Evolutionary conservation across 2,888 invertebrate genomes (phyloP).

Genomic region (Aradus depressus): DNA sequence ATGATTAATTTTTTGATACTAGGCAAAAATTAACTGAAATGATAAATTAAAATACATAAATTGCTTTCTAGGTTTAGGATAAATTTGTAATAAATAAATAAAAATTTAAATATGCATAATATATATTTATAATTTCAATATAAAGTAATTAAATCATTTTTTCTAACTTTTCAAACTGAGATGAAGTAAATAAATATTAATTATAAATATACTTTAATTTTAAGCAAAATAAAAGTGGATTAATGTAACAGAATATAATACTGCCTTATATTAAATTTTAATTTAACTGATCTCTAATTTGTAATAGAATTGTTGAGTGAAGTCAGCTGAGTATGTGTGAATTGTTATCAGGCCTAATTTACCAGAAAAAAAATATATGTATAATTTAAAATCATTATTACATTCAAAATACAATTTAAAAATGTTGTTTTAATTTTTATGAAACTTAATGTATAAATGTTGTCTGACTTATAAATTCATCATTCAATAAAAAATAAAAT

Average conservation of each 20-base stretch:
- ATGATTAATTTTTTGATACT: background rate
- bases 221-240: conserved; percentile 21
- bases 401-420: too few species aligned
- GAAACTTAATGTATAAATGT: too few species aligned
- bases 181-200: conserved; percentile 8
- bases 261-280: conserved; percentile 23
- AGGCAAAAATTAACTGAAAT: conserved; percentile 2
- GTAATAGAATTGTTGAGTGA: too few species aligned
- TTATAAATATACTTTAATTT: conserved; percentile 17
- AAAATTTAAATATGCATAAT: conserved; percentile 12
- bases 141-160: too few species aligned
- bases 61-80: conserved; percentile 11
- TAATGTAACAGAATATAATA: conserved; percentile 17
- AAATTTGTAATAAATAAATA: conserved; percentile 7
- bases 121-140: too few species aligned
- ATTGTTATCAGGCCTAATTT: conserved; percentile 15
- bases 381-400: too few species aligned
- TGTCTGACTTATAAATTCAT: too few species aligned
- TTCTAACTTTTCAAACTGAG: conserved; percentile 26
- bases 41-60: background rate
- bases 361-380: conserved; percentile 21
- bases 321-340: conserved; percentile 8
- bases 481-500: too few species aligned
- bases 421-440: too few species aligned
- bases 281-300: conserved; percentile 26